phyloP scores from a whole-genome alignment of 2,113 vertebrate genomes.

The Eudyptes chrysolophus region DNA sequence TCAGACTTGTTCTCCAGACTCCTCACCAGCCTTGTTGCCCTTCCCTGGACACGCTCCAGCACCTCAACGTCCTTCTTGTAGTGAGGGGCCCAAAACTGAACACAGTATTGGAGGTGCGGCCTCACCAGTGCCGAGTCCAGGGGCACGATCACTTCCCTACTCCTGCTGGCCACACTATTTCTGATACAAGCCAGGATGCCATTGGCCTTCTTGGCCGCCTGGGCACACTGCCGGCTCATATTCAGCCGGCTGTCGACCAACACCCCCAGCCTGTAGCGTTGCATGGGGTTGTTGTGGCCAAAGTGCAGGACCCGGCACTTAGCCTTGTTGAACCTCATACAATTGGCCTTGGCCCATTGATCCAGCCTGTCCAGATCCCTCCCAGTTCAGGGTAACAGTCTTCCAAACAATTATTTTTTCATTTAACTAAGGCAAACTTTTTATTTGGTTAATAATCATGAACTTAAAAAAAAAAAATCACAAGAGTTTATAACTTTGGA shows the following conservation, averaged over 20 bases:
- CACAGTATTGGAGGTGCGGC: fast-evolving
- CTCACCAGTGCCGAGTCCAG: not conserved
- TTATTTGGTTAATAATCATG: not conserved
- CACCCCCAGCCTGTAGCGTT: not conserved
- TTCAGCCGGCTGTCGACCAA: not conserved
- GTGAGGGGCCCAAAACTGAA: not conserved
- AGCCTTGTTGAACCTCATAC: not conserved
- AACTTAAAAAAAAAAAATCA: not conserved
- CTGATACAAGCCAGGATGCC: not conserved
- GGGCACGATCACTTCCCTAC: not conserved
- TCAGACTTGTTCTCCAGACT: not conserved
- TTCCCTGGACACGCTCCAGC: not conserved
- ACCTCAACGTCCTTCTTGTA: not conserved
- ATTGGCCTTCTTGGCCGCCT: too few species aligned
- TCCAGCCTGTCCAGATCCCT: not conserved
- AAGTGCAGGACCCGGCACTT: not conserved
- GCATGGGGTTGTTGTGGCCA: too few species aligned
- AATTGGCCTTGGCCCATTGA: not conserved
- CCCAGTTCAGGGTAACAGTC: not conserved
- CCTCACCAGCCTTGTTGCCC: not conserved
- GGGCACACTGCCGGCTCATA: not conserved
- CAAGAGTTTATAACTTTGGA: not conserved
- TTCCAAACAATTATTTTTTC: not conserved
- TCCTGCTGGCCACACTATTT: not conserved
- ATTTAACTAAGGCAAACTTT: not conserved